Evolutionary conservation across 2,797 vertebrate genomes (phyloP), one percentile per base, ranked within the genome.

Genomic region (Chromis chromis): DNA sequence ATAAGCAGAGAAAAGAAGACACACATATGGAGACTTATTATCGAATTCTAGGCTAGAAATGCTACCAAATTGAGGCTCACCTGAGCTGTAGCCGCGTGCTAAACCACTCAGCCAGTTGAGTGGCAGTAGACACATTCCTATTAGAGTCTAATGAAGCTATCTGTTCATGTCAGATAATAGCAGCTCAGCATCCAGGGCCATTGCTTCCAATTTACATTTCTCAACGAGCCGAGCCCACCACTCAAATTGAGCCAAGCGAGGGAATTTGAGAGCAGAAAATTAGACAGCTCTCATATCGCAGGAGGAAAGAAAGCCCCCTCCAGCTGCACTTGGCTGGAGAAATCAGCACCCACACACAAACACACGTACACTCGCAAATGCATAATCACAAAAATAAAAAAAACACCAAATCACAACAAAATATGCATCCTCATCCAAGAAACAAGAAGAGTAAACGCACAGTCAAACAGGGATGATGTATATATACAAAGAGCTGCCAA

Each of bases 131-230:
- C 86, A 89, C 89, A 84, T 92, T 92, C 88, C 89, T 93, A 94
- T 95, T 94, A 94, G 89, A 75, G 79, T 85, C 87, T 93, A 94
- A 94, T 94, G 93, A 94, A 94, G 93, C 91, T 94, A 94, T 94
- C 94, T 94, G 92, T 91, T 92, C 90, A 85, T 92, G 93, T 94
- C 94, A 94, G 94, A 94, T 94, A 94, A 94, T 94, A 92, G 90
- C 90, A 87, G 91, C 91, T 93, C 88, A 81, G 87, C 90, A 94
- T 92, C 82, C 90, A 92, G 92, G 91, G 84, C 93, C 91, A 91
- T 94, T 93, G 92, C 91, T 91, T 94, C 93, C 94, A 94, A 95
- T 95, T 94, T 95, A 94, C 92, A 94, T 94, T 94, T 94, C 91
- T 93, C 93, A 95, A 94, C 91, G 91, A 95, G 93, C 91, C 88